Evolutionary conservation across 2,888 invertebrate genomes (phyloP).

Genomic region (Brachycybe producta): DNA sequence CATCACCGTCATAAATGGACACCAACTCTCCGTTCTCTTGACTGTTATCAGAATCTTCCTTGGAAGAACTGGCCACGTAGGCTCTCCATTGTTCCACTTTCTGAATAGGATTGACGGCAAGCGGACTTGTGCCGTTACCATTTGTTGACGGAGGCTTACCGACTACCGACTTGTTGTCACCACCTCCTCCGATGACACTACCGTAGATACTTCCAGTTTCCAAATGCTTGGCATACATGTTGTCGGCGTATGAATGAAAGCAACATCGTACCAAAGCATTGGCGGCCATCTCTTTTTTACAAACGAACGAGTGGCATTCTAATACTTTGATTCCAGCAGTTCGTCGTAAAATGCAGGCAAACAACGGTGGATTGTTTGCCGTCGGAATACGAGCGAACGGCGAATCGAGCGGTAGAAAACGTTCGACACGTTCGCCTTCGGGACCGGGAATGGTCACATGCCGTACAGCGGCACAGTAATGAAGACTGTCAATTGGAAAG

Average conservation of each 20-base stretch:
- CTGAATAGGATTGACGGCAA: conserved; percentile 32
- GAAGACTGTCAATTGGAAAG: conserved; percentile 87
- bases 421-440: conserved; percentile 46
- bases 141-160: conserved; percentile 23
- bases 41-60: conserved; percentile 32
- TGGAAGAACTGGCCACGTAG: conserved; percentile 15
- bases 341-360: conserved; percentile 88
- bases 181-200: background rate
- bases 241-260: conserved; percentile 95
- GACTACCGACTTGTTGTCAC: conserved; percentile 23
- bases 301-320: conserved; percentile 98
- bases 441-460: conserved; percentile 47
- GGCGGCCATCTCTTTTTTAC: conserved; percentile 90
- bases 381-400: conserved; percentile 87
- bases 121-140: no score
- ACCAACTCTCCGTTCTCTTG: conserved; percentile 46
- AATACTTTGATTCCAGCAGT: conserved; percentile 94
- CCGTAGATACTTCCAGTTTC: conserved; percentile 12
- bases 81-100: conserved; percentile 48
- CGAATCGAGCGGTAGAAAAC: conserved; percentile 88
- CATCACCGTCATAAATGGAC: conserved; percentile 60
- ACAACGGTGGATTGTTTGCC: conserved; percentile 86
- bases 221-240: conserved; percentile 55
- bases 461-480: conserved; percentile 90
- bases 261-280: conserved; percentile 94